These are phyloP conservation scores for Chelonoidis abingdonii DNA, from an alignment of 2,113 vertebrate genomes.

Conservation along the genomic window DNA sequence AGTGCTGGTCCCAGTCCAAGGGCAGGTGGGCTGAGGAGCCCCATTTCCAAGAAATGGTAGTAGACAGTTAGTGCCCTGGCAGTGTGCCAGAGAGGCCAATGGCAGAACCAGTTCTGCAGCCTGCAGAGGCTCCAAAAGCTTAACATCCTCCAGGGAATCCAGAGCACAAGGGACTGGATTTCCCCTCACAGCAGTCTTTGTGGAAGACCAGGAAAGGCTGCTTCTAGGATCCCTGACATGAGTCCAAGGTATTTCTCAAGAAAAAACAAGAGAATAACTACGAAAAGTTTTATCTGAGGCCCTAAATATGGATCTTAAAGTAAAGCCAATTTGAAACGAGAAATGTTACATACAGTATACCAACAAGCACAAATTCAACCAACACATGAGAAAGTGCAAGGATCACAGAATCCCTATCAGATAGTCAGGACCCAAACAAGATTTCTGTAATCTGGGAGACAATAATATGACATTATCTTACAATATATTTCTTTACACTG, in stretches of 20 bases:
- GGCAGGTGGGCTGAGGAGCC: no score
- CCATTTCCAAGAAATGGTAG: no score
- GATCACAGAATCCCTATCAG: no score
- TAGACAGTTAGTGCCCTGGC: no score
- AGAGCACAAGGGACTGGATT: no score
- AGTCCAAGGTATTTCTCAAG: not conserved
- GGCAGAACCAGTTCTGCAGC: no score
- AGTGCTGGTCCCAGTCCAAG: no score
- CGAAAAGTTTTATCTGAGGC: not conserved
- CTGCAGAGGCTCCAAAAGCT: no score
- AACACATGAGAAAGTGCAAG: no score
- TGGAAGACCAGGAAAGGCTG: not conserved
- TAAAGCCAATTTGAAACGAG: not conserved
- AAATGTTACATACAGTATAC: not conserved
- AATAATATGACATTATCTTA: not conserved
- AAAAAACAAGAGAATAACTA: not conserved
- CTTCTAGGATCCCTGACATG: not conserved
- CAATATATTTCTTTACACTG: not conserved
- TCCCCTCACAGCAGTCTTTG: no score
- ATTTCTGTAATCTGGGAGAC: not conserved
- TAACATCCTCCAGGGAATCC: no score
- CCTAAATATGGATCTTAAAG: not conserved
- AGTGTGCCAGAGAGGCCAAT: no score
- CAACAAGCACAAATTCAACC: not conserved
- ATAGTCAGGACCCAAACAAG: not conserved